phyloP scores from a whole-genome alignment of 2,797 vertebrate species.

The Sebastes alutus region DNA sequence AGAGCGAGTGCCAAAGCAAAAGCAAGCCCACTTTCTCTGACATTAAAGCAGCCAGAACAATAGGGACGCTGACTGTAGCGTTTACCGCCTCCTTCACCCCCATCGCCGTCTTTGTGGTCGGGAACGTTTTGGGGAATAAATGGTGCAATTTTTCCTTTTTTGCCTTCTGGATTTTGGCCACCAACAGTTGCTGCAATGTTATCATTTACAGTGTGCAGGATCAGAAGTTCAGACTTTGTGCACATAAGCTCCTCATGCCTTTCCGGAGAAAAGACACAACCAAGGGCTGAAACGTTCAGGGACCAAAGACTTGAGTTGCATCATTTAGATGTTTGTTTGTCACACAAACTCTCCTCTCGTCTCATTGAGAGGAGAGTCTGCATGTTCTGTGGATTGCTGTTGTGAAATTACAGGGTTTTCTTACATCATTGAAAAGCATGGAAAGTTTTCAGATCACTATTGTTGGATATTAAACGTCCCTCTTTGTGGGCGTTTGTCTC shows the following conservation, averaged over 20 bases:
- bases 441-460: not conserved
- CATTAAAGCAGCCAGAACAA: slow-evolving; percentile 86
- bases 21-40: slow-evolving; percentile 83
- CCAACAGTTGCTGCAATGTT: slow-evolving; percentile 87
- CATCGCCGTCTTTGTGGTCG: slow-evolving; percentile 85
- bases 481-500: slow-evolving; percentile 22
- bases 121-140: slow-evolving; percentile 82
- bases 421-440: slow-evolving; percentile 29
- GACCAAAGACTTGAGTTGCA: not conserved
- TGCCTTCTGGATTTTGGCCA: slow-evolving; percentile 86
- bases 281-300: slow-evolving; percentile 6
- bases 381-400: slow-evolving; percentile 48
- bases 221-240: slow-evolving; percentile 82
- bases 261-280: slow-evolving; percentile 37
- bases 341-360: slow-evolving; percentile 16
- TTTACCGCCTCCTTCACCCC: slow-evolving; percentile 85
- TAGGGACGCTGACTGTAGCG: slow-evolving; percentile 82
- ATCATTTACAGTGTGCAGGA: slow-evolving; percentile 85
- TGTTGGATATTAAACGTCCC: slow-evolving; percentile 15
- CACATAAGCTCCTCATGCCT: slow-evolving; percentile 76
- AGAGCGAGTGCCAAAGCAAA: slow-evolving; percentile 63
- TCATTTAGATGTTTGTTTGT: not conserved
- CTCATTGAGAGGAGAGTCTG: slow-evolving; percentile 13
- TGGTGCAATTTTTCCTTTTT: slow-evolving; percentile 88
- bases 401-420: slow-evolving; percentile 5